Conservation (phyloP, 2,113 vertebrate genomes). For the Gnathonemus longibarbis region DNA sequence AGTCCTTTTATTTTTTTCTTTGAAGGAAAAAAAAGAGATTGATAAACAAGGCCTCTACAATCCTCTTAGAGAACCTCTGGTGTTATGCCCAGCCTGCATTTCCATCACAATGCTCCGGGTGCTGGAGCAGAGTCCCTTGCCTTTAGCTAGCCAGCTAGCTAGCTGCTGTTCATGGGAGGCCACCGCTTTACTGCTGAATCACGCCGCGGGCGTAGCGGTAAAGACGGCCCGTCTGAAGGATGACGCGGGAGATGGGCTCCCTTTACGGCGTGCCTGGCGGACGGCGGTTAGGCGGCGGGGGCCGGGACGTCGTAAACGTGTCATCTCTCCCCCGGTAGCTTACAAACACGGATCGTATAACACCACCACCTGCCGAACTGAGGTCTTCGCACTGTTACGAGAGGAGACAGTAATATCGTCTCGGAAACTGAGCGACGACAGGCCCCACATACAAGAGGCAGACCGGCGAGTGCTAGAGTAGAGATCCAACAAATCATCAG, state of each 20-base stretch:
- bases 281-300: conserved; percentile 36
- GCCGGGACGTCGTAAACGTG: conserved; percentile 52
- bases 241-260: not conserved
- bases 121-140: not conserved
- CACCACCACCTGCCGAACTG: conserved; percentile 55
- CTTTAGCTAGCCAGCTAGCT: not conserved
- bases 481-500: not conserved
- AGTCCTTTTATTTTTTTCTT: not conserved
- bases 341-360: conserved; percentile 63
- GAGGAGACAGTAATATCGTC: conserved; percentile 50
- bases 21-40: conserved; percentile 24
- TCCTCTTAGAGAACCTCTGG: conserved; percentile 34
- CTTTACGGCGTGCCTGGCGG: conserved; percentile 19
- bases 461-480: conserved; percentile 17
- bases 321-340: conserved; percentile 54
- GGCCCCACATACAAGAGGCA: conserved; percentile 42
- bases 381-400: conserved; percentile 43
- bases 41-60: conserved; percentile 47
- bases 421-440: conserved; percentile 53
- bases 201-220: not conserved
- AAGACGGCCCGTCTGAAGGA: not conserved
- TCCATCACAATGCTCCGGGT: not conserved
- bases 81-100: not conserved
- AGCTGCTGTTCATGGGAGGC: not conserved
- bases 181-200: not conserved